A percentile compares a stretch with the other conserved stretches of the same genome.
Conservation (phyloP, 2,888 invertebrate genomes). For the Eilema caniola region DNA sequence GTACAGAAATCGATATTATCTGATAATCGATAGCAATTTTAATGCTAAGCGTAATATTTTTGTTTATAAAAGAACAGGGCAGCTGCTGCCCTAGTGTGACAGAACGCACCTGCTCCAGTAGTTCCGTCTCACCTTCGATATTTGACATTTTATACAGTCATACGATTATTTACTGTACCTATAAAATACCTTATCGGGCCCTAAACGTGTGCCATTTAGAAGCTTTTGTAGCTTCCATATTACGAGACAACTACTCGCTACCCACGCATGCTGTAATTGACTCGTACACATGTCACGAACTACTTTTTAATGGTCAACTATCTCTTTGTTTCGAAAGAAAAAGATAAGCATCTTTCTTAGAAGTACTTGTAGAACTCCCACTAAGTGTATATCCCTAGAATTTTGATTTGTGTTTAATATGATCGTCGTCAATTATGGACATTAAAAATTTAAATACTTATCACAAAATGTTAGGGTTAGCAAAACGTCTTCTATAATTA, state of each 20-base stretch:
- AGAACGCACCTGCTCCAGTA: slow-evolving; percentile 69
- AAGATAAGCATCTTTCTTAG: slow-evolving; percentile 44
- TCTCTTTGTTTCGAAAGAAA: slow-evolving; percentile 54
- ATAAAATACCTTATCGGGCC: slow-evolving; percentile 41
- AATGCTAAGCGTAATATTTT: slow-evolving; percentile 42
- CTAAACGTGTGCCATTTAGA: slow-evolving; percentile 26
- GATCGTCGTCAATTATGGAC: slow-evolving; percentile 38
- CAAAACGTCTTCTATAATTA: slow-evolving; percentile 60
- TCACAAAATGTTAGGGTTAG: slow-evolving; percentile 43
- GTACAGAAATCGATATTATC: slow-evolving; percentile 51
- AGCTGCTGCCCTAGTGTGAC: slow-evolving; percentile 63
- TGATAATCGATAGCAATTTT: slow-evolving; percentile 50
- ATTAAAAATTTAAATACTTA: slow-evolving; percentile 42
- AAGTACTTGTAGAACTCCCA: slow-evolving; percentile 50
- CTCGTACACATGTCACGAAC: slow-evolving; percentile 57
- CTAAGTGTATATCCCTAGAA: slow-evolving; percentile 32
- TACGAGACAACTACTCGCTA: slow-evolving; percentile 29
- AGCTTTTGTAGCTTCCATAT: slow-evolving; percentile 34
- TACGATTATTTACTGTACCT: slow-evolving; percentile 46
- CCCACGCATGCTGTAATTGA: slow-evolving; percentile 51
- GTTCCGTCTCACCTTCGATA: slow-evolving; percentile 77
- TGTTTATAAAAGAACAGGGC: slow-evolving; percentile 55
- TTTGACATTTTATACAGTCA: slow-evolving; percentile 59
- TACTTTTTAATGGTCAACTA: slow-evolving; percentile 51
- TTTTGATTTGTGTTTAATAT: slow-evolving; percentile 37